phyloP scores from a whole-genome alignment of 2,113 vertebrate genomes.

The Chionis minor region DNA sequence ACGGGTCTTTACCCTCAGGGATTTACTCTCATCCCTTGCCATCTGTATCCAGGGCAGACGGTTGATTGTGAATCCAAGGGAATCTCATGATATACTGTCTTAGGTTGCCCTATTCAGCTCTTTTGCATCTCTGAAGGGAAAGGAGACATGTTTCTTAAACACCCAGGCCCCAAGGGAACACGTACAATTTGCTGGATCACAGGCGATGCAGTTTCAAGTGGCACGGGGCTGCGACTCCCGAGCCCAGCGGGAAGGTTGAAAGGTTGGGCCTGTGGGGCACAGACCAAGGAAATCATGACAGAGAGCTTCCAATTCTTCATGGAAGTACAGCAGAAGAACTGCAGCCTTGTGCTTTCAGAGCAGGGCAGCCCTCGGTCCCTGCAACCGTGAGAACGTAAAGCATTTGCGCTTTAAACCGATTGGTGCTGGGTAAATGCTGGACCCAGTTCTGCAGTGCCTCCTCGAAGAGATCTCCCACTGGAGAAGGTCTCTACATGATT shows the following conservation, averaged over 20 bases:
- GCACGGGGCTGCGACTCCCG: neutral
- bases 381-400: neutral
- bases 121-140: neutral
- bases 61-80: constrained; percentile 52
- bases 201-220: neutral
- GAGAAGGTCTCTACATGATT: neutral
- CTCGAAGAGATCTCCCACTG: neutral
- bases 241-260: neutral
- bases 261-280: neutral
- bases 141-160: constrained; percentile 38
- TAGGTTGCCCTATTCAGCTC: neutral
- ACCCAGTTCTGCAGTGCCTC: neutral
- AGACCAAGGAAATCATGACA: neutral
- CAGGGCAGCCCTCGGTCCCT: neutral
- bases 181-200: neutral
- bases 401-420: neutral
- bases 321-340: neutral
- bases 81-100: constrained; percentile 45
- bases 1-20: constrained; percentile 56
- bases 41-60: constrained; percentile 70
- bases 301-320: neutral
- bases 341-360: neutral
- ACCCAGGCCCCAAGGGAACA: neutral
- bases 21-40: constrained; percentile 47
- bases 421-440: neutral